Evolutionary conservation across 2,113 vertebrate genomes (phyloP).

Genomic region (Sceloporus undulatus): DNA sequence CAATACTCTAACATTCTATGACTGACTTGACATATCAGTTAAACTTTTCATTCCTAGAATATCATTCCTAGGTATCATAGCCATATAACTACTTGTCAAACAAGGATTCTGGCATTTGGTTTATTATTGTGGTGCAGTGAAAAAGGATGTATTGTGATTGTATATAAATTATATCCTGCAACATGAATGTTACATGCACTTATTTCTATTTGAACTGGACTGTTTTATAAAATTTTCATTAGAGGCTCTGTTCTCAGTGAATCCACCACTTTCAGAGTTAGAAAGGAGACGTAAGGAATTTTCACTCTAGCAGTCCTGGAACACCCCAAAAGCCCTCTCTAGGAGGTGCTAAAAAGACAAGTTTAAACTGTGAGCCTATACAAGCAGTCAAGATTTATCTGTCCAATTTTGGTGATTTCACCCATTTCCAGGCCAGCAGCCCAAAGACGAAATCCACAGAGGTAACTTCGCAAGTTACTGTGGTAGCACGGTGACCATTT

Average conservation of each 20-base stretch:
- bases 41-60: conserved; percentile 35
- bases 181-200: not conserved
- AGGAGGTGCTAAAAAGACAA: not conserved
- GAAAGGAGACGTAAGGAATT: too few species aligned
- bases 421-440: too few species aligned
- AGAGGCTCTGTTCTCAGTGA: not conserved
- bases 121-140: not conserved
- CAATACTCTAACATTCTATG: not conserved
- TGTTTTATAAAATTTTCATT: not conserved
- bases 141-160: not conserved
- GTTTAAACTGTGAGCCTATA: not conserved
- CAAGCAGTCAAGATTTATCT: not conserved
- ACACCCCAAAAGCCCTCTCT: not conserved
- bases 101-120: conserved; percentile 1
- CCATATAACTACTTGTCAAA: conserved; percentile 12
- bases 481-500: too few species aligned
- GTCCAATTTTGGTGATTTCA: not conserved
- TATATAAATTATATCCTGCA: not conserved
- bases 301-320: not conserved
- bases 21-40: not conserved
- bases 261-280: too few species aligned
- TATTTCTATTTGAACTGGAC: not conserved
- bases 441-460: not conserved
- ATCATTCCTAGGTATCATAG: not conserved
- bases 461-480: not conserved